These are phyloP conservation scores for Ferdinandea cuprea DNA, from an alignment of 2,888 invertebrate species.

Conservation along the genomic window DNA sequence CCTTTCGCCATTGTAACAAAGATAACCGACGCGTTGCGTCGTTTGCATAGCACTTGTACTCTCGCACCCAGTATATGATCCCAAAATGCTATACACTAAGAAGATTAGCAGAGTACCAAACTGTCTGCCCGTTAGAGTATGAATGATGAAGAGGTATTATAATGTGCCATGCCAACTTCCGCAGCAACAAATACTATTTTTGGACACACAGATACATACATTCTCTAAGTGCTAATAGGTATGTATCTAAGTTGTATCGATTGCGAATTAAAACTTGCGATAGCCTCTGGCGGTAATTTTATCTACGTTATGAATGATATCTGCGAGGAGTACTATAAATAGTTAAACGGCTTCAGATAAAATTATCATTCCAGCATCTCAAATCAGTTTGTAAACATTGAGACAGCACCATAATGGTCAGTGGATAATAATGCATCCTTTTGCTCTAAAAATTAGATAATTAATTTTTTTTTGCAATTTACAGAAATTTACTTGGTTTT, in stretches of 20 bases:
- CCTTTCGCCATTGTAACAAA: constrained; percentile 22
- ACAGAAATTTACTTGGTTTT: constrained; percentile 13
- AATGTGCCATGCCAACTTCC: constrained; percentile 9
- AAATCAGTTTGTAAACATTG: constrained; percentile 30
- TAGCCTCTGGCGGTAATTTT: background rate
- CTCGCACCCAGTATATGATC: constrained; percentile 23
- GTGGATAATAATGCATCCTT: background rate
- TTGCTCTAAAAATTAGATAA: background rate
- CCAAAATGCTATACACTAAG: constrained; percentile 14
- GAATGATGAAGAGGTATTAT: constrained; percentile 4
- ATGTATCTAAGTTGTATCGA: constrained; percentile 6
- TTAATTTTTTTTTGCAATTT: background rate
- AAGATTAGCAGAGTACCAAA: constrained; percentile 12
- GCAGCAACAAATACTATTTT: background rate
- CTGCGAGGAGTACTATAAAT: constrained; percentile 26
- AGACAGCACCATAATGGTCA: constrained; percentile 34
- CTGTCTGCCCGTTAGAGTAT: constrained; percentile 1
- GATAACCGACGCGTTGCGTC: background rate
- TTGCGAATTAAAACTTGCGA: constrained; percentile 8
- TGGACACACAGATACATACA: no score
- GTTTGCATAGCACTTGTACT: constrained; percentile 39
- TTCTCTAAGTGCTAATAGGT: background rate
- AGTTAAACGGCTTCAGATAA: background rate
- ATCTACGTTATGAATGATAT: constrained; percentile 14
- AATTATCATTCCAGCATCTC: constrained; percentile 38